Evolutionary conservation across 1,140 invertebrate genomes (phyloP).

Genomic region (Telenomus remus): DNA sequence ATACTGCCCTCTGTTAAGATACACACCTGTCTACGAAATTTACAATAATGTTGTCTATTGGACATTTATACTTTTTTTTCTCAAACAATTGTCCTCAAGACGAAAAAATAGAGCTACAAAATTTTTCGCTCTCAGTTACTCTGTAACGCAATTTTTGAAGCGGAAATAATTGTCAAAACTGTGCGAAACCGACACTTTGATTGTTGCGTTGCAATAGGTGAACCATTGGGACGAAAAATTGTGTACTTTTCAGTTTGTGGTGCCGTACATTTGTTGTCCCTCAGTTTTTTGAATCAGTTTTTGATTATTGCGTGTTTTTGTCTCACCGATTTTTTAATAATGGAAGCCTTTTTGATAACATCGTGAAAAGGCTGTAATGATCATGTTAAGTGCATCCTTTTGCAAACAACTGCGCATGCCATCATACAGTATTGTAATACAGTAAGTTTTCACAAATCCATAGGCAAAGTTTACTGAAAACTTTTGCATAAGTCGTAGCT

Average conservation of each 20-base stretch:
- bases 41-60: constrained; percentile 51
- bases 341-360: constrained; percentile 17
- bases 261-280: constrained; percentile 19
- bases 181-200: neutral
- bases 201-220: constrained; percentile 23
- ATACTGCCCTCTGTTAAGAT: constrained; percentile 50
- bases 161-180: neutral
- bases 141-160: constrained; percentile 22
- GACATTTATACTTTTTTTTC: constrained; percentile 19
- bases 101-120: constrained; percentile 49
- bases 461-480: constrained; percentile 40
- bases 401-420: constrained; percentile 60
- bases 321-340: constrained; percentile 11
- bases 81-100: constrained; percentile 43
- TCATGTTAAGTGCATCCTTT: constrained; percentile 45
- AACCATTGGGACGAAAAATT: constrained; percentile 41
- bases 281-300: constrained; percentile 4
- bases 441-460: constrained; percentile 51
- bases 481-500: constrained; percentile 42
- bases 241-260: constrained; percentile 50
- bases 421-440: constrained; percentile 64
- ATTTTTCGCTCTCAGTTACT: constrained; percentile 44
- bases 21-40: constrained; percentile 43
- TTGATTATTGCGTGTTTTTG: constrained; percentile 5
- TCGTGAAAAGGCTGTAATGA: constrained; percentile 36